Base-by-base conservation (phyloP, 35 echinoderm and acorn worm species). In the Lytechinus variegatus region DNA sequence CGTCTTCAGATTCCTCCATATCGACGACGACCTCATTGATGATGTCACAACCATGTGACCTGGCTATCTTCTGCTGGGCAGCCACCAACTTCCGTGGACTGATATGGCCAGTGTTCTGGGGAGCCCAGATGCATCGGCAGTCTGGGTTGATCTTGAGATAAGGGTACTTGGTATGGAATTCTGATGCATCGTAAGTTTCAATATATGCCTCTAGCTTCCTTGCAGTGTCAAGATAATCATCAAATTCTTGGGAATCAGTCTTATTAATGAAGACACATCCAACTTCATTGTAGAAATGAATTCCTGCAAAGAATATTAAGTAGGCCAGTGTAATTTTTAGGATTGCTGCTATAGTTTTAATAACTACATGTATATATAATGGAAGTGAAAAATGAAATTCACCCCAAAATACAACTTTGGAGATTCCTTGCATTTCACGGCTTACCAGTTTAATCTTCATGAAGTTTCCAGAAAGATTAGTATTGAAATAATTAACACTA, bases 1-100 rank as follows among this genome's bases (percentile, higher is more conserved):
- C 87, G 0, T 16, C 87, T 53, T 89, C 28, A 13, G 53, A 56
- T 27, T 93, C 91, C 53, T 93, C 91, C 11, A 3, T 9, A 9
- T 24, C 16, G 91, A 93, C 91, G 10, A 56, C 91, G 8, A 93
- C 94, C 28, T 87, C 86, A 10, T 27, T 71, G 54, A 86, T 95
- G 29, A 86, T 72, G 27, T n/a, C 27, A 27, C 60, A 72, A 10
- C 54, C 94, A 7, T 86, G 27, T 8, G 57, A 28, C 27, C 19
- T n/a, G 27, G 94, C 94, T 12, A 87, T 86, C 28, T 54, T 13
- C 55, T 56, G 89, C 87, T 95, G 56, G 52, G 95, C 95, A 91
- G 72, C 53, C 12, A 87, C 94, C 72, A 95, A 28, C 10, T 89
- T 90, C 9, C 95, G 79, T 58, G 87, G 95, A 66, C 95, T 56